phyloP scores from a whole-genome alignment of 2,888 invertebrate genomes.

The Catocala nupta region DNA sequence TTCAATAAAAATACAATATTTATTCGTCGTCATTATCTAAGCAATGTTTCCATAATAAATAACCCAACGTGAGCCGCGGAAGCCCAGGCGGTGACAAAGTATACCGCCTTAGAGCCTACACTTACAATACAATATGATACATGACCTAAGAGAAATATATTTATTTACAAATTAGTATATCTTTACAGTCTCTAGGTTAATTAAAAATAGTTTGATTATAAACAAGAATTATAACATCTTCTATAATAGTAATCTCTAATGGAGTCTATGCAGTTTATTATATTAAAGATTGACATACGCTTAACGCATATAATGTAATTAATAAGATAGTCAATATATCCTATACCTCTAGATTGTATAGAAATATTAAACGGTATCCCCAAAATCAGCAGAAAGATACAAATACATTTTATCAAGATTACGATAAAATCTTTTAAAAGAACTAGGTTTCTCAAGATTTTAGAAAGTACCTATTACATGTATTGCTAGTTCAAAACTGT shows the following conservation, averaged over 20 bases:
- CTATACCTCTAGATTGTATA: no score
- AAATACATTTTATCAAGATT: no score
- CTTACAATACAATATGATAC: conserved; percentile 39
- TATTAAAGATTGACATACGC: neutral
- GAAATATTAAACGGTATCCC: no score
- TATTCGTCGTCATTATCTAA: conserved; percentile 45
- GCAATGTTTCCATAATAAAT: conserved; percentile 46
- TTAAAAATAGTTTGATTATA: conserved; percentile 21
- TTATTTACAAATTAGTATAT: conserved; percentile 46
- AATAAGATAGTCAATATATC: no score
- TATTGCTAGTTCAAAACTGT: no score
- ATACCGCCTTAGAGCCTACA: conserved; percentile 12
- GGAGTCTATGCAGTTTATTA: conserved; percentile 1
- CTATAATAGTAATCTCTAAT: conserved; percentile 24
- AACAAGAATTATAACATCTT: conserved; percentile 16
- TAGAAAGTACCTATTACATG: no score
- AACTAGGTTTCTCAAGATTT: no score
- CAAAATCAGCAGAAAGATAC: no score
- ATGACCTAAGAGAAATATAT: conserved; percentile 25
- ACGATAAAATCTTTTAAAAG: no score
- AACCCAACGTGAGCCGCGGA: conserved; percentile 38
- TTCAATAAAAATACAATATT: conserved; percentile 44
- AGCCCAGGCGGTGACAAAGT: neutral
- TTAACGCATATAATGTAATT: neutral
- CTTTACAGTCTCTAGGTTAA: conserved; percentile 50